Percentiles rank a stretch among this genome's conserved stretches.
phyloP scores from a whole-genome alignment of 2,113 vertebrate genomes.

The Ceuthmochares aereus region DNA sequence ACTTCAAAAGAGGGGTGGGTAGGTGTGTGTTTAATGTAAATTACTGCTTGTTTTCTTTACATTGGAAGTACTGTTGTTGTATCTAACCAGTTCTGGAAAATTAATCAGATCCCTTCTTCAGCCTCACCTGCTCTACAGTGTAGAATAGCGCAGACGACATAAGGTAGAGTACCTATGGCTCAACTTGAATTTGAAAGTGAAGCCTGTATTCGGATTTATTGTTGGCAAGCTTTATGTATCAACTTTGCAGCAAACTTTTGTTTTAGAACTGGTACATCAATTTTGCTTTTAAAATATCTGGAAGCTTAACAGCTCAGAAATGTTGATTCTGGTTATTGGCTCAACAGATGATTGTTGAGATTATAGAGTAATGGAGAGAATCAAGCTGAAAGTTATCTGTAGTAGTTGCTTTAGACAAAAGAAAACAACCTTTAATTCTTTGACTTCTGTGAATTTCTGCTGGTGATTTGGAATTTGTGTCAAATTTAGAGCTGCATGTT shows the following conservation, averaged over 20 bases:
- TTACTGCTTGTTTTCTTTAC: neutral
- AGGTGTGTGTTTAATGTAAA: neutral
- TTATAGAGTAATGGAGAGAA: neutral
- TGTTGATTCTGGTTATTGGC: neutral
- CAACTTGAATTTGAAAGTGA: neutral
- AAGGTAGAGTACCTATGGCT: neutral
- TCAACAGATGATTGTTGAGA: fast-evolving
- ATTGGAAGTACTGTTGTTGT: neutral
- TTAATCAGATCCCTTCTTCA: neutral
- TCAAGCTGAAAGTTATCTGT: neutral
- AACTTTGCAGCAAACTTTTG: neutral
- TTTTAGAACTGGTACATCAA: neutral
- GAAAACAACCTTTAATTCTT: neutral
- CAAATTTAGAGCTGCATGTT: neutral
- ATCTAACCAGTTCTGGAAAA: neutral
- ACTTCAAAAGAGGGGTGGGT: neutral
- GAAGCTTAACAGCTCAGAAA: neutral
- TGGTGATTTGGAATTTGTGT: neutral
- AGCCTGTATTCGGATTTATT: neutral
- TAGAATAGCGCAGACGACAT: neutral
- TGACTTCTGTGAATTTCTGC: neutral
- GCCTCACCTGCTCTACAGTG: neutral
- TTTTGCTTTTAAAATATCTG: neutral
- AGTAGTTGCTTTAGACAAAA: neutral
- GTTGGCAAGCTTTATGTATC: neutral